phyloP scores from a whole-genome alignment of 2,113 vertebrate species.

The Zosterops japonicus region DNA sequence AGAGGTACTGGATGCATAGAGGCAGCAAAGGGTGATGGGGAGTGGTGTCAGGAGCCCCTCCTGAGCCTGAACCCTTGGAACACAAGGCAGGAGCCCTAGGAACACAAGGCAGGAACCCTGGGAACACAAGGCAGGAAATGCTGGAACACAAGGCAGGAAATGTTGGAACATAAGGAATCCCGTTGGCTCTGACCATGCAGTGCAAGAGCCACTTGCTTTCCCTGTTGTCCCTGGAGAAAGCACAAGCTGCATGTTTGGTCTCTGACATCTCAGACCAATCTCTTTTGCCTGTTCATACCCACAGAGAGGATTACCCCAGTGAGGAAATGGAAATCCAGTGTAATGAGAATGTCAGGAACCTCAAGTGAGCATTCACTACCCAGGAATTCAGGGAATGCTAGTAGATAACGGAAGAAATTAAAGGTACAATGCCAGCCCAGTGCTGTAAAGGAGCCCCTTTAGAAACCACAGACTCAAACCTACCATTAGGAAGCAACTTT shows the following conservation, averaged over 20 bases:
- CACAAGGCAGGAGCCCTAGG: not conserved
- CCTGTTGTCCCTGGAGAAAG: not conserved
- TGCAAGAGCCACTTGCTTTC: not conserved
- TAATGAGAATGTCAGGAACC: not conserved
- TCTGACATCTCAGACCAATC: not conserved
- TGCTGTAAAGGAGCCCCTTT: not conserved
- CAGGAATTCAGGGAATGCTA: not conserved
- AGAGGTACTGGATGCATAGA: not conserved
- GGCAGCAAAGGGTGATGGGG: not conserved
- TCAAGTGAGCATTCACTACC: conserved; percentile 8
- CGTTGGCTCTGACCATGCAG: fast-evolving
- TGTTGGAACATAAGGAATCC: too few relatives aligned
- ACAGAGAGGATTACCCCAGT: not conserved
- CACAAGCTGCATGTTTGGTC: fast-evolving
- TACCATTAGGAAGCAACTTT: not conserved
- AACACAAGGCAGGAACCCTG: too few relatives aligned
- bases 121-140: too few relatives aligned
- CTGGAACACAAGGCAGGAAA: too few relatives aligned
- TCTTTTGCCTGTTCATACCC: not conserved
- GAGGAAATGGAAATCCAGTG: not conserved
- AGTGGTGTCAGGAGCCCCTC: fast-evolving
- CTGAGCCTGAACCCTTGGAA: not conserved
- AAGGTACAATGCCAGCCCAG: conserved; percentile 11
- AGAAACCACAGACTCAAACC: not conserved
- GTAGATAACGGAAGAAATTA: conserved; percentile 41